phyloP scores from a whole-genome alignment of 2,113 vertebrate genomes.

The Danionella cerebrum region DNA sequence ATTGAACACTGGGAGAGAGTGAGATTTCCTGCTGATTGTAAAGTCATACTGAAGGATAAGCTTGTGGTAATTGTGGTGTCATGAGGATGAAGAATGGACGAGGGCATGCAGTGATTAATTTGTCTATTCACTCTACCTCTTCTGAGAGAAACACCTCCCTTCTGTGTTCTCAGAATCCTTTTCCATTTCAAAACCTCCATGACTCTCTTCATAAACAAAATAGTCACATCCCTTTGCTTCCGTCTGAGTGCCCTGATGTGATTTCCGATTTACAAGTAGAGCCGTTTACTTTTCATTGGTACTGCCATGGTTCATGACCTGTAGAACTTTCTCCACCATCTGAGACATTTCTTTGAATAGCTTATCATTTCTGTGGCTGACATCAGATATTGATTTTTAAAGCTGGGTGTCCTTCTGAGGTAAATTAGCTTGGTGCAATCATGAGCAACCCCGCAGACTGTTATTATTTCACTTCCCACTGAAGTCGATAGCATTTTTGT shows the following conservation, averaged over 20 bases:
- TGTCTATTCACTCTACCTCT: background rate
- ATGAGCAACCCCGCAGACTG: slow-evolving; percentile 21
- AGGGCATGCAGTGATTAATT: background rate
- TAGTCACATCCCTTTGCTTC: background rate
- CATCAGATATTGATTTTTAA: slow-evolving; percentile 35
- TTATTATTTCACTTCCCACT: slow-evolving; percentile 16
- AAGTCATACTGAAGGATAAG: background rate
- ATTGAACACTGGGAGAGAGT: background rate
- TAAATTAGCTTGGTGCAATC: slow-evolving; percentile 27
- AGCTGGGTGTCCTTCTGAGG: slow-evolving; percentile 25
- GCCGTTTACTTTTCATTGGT: background rate
- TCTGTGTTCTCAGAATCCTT: background rate
- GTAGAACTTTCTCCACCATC: background rate
- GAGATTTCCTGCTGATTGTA: slow-evolving; percentile 2
- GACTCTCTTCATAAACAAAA: background rate
- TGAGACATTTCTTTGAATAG: slow-evolving; percentile 14
- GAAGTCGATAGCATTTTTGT: slow-evolving; percentile 21
- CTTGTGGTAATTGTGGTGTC: slow-evolving; percentile 8
- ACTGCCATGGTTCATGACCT: slow-evolving; percentile 8
- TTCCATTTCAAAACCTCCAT: background rate
- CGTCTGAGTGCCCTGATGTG: background rate
- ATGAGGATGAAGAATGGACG: slow-evolving; percentile 14
- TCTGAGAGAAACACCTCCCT: background rate
- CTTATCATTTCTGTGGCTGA: slow-evolving; percentile 18
- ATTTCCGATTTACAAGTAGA: background rate